Evolutionary conservation across 2,113 vertebrate species (phyloP), one percentile per base, ranked within the genome.

Genomic region (Pygathrix nemaeus): DNA sequence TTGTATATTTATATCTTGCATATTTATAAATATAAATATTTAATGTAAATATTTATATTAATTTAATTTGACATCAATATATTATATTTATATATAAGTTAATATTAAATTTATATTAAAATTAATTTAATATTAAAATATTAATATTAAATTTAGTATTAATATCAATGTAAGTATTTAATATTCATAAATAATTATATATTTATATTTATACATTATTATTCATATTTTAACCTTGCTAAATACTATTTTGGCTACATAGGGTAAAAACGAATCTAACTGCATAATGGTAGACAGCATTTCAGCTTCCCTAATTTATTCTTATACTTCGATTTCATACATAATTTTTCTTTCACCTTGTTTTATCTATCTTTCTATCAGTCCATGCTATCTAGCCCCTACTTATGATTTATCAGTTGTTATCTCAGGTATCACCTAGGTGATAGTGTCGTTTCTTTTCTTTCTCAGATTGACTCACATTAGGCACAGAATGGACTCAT

Each of bases 401-500:
- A 21, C 1, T 76, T 76, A 50, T 35, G 23, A 45, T 87, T 81
- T 66, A 48, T 68, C 35, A 32, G 11, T 6, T 23, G 30, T 68
- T 92, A 14, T 8, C 8, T 78, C 35, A 61, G 27, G 11, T 40
- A 70, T 70, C 27, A 59, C 52, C 14, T 43, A 88, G 8, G 8
- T 17, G 11, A 35, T 16, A 61, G 3, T 8, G 3, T 21, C 4
- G 0, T 75, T 9, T 30, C 21, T 30, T 43, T 32, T 50, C 73
- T 52, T 8, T 68, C 57, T 90, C 38, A 52, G 30, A 32, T 68
- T 61, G 35, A 20, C 12, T 52, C 68, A 52, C 9, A 32, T 32
- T 11, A 48, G 14, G 16, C 3, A 18, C 10, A 40, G 1, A 5
- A 8, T 17, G 5, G 7, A 10, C 9, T 66, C 23, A 23, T 32